Evolutionary conservation across 2,113 vertebrate genomes (phyloP).

Genomic region (Labrus mixtus): DNA sequence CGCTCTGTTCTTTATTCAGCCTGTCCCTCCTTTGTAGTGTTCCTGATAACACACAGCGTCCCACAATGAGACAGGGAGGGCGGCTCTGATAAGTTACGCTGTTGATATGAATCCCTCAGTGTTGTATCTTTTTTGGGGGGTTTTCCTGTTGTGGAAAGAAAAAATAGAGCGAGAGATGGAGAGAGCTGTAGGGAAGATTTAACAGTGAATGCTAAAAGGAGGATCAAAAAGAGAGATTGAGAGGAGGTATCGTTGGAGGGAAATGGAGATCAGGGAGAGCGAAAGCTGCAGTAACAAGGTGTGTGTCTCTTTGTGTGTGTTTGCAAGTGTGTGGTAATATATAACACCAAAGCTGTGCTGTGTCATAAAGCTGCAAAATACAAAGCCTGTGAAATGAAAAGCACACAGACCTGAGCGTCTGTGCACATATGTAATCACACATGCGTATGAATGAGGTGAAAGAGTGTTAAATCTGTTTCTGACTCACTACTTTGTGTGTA

Average conservation of each 20-base stretch:
- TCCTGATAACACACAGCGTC: conserved; percentile 28
- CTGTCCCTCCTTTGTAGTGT: conserved; percentile 32
- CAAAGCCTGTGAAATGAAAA: conserved; percentile 55
- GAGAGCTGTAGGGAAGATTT: conserved; percentile 43
- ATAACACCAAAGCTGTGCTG: conserved; percentile 35
- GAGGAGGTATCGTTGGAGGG: conserved; percentile 9
- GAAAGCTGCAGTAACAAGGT: conserved; percentile 1
- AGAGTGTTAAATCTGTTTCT: conserved; percentile 29
- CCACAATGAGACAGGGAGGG: conserved; percentile 2
- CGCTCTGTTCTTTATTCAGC: conserved; percentile 39
- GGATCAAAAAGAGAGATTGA: conserved; percentile 59
- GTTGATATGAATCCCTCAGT: conserved; percentile 43
- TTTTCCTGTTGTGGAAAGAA: conserved; percentile 31
- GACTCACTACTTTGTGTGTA: conserved; percentile 27
- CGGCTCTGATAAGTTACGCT: conserved; percentile 24
- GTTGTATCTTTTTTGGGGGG: conserved; percentile 17
- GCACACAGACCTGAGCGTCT: conserved; percentile 31
- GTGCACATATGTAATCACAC: conserved; percentile 24
- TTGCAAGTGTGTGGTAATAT: background rate
- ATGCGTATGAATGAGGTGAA: conserved; percentile 41
- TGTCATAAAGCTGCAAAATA: conserved; percentile 32
- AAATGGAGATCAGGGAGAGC: background rate
- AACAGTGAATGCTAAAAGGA: conserved; percentile 49
- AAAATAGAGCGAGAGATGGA: background rate
- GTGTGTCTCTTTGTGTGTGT: conserved; percentile 11